Evolutionary conservation across 2,888 invertebrate species (phyloP).

Genomic region (Agrypnus murinus): DNA sequence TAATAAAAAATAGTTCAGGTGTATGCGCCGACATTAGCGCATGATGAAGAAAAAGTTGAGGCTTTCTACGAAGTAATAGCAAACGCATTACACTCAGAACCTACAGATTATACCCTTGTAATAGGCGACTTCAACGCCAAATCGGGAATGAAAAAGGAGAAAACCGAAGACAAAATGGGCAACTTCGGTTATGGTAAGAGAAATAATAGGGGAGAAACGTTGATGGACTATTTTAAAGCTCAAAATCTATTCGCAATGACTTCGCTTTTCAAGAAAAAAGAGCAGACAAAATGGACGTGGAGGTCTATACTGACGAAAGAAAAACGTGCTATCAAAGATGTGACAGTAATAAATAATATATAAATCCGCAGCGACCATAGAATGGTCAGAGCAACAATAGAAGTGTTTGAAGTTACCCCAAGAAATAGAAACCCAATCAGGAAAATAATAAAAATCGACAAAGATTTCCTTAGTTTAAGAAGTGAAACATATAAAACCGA

Average conservation of each 20-base stretch:
- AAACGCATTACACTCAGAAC: neutral
- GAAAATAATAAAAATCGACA: no score
- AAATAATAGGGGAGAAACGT: constrained; percentile 1
- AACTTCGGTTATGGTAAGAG: no score
- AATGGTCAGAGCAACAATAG: constrained; percentile 3
- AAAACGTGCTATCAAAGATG: neutral
- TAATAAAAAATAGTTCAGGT: constrained; percentile 12
- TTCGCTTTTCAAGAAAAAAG: constrained; percentile 9
- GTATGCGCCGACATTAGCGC: neutral
- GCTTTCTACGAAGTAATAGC: neutral
- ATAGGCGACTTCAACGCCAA: no score
- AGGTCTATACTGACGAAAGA: neutral
- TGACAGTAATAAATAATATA: neutral
- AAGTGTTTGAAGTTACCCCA: no score
- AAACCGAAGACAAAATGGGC: no score
- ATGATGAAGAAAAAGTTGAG: neutral
- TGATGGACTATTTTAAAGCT: neutral
- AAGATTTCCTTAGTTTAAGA: no score
- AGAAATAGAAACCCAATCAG: no score
- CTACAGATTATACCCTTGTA: neutral
- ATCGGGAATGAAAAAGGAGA: no score
- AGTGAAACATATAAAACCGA: no score
- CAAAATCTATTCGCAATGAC: no score
- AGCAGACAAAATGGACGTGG: neutral
- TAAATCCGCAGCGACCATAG: neutral